A percentile compares a stretch with the other conserved stretches of the same genome.
Conservation (phyloP, 2,888 invertebrate genomes). For the Drosophila rubida region DNA sequence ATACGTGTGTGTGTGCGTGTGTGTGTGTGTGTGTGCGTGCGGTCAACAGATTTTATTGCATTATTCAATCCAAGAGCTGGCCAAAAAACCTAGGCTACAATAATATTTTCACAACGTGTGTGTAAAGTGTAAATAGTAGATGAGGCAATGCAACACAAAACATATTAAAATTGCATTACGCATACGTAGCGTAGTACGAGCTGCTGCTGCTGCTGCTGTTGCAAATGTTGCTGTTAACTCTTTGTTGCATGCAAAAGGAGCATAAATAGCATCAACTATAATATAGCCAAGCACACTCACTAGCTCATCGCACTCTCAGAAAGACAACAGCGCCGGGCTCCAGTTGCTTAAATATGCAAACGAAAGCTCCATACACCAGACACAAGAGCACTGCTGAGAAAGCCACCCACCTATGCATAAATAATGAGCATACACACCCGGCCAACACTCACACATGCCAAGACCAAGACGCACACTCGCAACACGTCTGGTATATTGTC, state of each 20-base stretch:
- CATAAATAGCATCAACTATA: constrained; percentile 69
- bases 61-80: constrained; percentile 15
- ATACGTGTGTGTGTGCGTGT: background rate
- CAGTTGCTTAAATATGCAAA: constrained; percentile 68
- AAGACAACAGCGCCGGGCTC: constrained; percentile 12
- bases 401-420: constrained; percentile 74
- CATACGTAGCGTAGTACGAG: constrained; percentile 23
- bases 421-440: constrained; percentile 64
- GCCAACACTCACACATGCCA: constrained; percentile 10
- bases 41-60: constrained; percentile 31
- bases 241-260: constrained; percentile 66
- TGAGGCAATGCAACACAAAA: constrained; percentile 37
- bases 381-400: constrained; percentile 35
- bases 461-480: constrained; percentile 12
- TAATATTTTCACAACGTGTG: constrained; percentile 18
- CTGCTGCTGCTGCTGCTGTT: constrained; percentile 8
- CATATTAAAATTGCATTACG: constrained; percentile 66
- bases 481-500: constrained; percentile 42
- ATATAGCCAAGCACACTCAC: constrained; percentile 34
- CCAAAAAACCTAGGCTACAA: constrained; percentile 8
- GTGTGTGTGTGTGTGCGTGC: constrained; percentile 3
- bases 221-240: constrained; percentile 54
- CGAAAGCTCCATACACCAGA: constrained; percentile 58
- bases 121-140: constrained; percentile 38
- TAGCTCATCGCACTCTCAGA: constrained; percentile 4